A percentile compares a stretch with the other conserved stretches of the same genome.
These are phyloP conservation scores for Scaptodrosophila lebanonensis DNA, from an alignment of 1,140 invertebrate species.

Conservation along the genomic window DNA sequence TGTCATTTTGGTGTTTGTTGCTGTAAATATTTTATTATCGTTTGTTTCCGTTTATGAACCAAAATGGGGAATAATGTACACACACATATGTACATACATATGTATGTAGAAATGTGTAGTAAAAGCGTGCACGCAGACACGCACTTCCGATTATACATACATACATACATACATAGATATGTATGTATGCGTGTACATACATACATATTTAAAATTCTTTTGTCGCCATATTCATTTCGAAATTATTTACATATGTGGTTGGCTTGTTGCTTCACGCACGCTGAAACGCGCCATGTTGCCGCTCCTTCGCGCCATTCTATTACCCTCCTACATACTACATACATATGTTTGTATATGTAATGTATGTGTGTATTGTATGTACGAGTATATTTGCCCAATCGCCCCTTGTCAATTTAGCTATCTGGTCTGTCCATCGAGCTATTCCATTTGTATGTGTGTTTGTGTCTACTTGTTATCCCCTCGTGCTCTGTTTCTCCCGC, in stretches of 20 bases:
- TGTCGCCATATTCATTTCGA: conserved; percentile 69
- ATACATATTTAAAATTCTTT: conserved; percentile 70
- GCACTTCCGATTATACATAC: conserved; percentile 16
- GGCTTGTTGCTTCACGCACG: conserved; percentile 65
- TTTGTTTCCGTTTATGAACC: conserved; percentile 74
- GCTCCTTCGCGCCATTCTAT: neutral
- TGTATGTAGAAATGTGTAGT: conserved; percentile 16
- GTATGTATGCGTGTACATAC: conserved; percentile 1
- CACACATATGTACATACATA: conserved; percentile 3
- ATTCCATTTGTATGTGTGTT: conserved; percentile 26
- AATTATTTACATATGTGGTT: conserved; percentile 68
- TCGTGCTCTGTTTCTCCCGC: neutral
- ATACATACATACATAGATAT: neutral
- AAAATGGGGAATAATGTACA: conserved; percentile 52
- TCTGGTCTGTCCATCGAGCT: conserved; percentile 41
- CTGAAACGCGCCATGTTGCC: conserved; percentile 36
- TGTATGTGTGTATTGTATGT: too few relatives aligned
- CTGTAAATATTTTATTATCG: conserved; percentile 74
- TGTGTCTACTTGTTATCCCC: neutral
- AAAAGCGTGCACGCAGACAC: neutral
- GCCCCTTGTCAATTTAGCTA: conserved; percentile 55
- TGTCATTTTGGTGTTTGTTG: conserved; percentile 30
- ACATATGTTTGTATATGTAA: too few relatives aligned
- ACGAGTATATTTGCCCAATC: neutral
- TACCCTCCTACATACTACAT: neutral